phyloP scores from a whole-genome alignment of 2,113 vertebrate species.

The Theristicus caerulescens region DNA sequence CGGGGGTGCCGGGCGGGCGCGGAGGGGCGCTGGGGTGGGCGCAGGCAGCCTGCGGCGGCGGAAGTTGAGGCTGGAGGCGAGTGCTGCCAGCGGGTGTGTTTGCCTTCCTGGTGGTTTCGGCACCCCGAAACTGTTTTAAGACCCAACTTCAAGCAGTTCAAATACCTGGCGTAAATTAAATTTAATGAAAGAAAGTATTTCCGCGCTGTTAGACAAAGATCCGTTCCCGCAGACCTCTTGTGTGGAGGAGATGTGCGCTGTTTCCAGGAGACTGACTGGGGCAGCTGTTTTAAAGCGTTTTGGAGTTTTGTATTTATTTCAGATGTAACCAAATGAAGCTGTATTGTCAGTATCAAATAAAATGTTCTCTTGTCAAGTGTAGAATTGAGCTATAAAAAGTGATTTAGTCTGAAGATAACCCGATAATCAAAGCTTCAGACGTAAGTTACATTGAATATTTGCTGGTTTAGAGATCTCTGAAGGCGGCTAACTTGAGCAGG shows the following conservation, averaged over 20 bases:
- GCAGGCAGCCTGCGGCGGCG: neutral
- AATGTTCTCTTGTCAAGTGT: neutral
- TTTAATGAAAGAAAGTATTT: neutral
- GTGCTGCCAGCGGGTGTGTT: neutral
- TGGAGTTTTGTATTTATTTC: slow-evolving; percentile 16
- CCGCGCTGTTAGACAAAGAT: neutral
- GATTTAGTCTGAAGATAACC: neutral
- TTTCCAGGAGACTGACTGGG: slow-evolving; percentile 49
- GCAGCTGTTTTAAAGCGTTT: neutral
- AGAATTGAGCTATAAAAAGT: neutral
- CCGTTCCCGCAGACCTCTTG: neutral
- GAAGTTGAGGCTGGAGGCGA: neutral
- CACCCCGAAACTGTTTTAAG: neutral
- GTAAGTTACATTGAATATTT: neutral
- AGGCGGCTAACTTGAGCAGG: neutral
- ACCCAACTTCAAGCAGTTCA: neutral
- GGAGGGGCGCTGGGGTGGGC: neutral
- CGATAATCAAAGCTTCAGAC: neutral
- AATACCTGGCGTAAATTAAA: neutral
- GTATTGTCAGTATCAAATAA: neutral
- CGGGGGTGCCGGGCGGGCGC: neutral
- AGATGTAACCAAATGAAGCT: neutral
- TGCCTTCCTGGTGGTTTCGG: neutral
- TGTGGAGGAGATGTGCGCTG: slow-evolving; percentile 1
- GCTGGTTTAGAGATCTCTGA: slow-evolving; percentile 10